Evolutionary conservation across 2,113 vertebrate species (phyloP).

Genomic region (Gadus chalcogrammus): DNA sequence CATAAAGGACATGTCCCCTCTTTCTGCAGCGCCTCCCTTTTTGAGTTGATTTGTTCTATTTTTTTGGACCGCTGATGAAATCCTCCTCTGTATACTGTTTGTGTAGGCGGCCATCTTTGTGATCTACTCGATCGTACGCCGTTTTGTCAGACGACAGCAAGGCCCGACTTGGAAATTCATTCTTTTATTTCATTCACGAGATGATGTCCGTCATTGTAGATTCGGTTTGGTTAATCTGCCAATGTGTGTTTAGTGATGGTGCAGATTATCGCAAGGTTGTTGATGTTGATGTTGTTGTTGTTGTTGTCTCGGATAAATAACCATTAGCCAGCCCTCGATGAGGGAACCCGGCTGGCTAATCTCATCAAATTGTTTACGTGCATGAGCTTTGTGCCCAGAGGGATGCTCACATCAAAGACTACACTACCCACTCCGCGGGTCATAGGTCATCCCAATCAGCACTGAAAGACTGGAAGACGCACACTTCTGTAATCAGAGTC

Average conservation of each 20-base stretch:
- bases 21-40: slow-evolving; percentile 50
- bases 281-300: slow-evolving; percentile 1
- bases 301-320: slow-evolving; percentile 23
- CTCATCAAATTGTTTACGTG: slow-evolving; percentile 41
- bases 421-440: slow-evolving; percentile 36
- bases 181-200: too few relatives aligned
- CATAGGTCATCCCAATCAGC: slow-evolving; percentile 41
- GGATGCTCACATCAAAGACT: slow-evolving; percentile 48
- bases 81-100: slow-evolving; percentile 19
- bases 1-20: slow-evolving; percentile 44
- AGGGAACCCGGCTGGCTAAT: slow-evolving; percentile 22
- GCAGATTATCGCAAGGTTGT: not conserved
- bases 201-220: too few relatives aligned
- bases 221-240: not conserved
- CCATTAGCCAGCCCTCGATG: slow-evolving; percentile 19
- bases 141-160: too few relatives aligned
- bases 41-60: slow-evolving; percentile 31
- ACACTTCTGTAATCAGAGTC: slow-evolving; percentile 28
- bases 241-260: not conserved
- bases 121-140: too few relatives aligned
- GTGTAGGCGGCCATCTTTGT: not conserved
- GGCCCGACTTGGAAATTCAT: too few relatives aligned
- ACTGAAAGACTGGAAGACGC: slow-evolving; percentile 42
- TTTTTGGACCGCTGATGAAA: not conserved
- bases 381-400: slow-evolving; percentile 38